Percentiles rank a stretch among this genome's conserved stretches.
These are phyloP conservation scores for Cantharis nigra DNA, from an alignment of 2,888 invertebrate species.

Conservation along the genomic window DNA sequence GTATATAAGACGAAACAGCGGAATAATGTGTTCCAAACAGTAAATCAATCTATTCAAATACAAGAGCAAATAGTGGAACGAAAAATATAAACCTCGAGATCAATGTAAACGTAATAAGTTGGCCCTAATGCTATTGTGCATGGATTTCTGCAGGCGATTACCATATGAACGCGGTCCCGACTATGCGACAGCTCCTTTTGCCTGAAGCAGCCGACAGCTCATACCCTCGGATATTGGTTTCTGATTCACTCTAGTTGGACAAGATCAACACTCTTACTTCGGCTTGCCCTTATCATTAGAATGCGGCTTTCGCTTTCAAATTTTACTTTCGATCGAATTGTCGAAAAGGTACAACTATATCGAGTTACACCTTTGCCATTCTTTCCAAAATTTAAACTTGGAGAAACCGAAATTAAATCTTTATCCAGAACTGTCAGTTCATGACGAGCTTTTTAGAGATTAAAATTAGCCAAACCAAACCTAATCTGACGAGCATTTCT, in stretches of 20 bases:
- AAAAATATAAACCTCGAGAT: conserved; percentile 58
- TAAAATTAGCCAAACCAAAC: neutral
- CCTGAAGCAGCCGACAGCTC: conserved; percentile 48
- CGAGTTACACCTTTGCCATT: neutral
- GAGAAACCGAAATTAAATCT: neutral
- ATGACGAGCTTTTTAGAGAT: neutral
- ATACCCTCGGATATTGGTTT: conserved; percentile 55
- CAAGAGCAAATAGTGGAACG: conserved; percentile 55
- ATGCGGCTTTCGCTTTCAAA: conserved; percentile 21
- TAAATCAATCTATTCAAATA: conserved; percentile 56
- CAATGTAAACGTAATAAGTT: conserved; percentile 59
- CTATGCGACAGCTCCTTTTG: conserved; percentile 46
- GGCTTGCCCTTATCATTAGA: conserved; percentile 27
- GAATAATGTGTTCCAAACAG: conserved; percentile 29
- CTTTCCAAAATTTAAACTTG: neutral
- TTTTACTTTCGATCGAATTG: neutral
- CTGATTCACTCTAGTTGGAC: conserved; percentile 55
- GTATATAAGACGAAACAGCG: conserved; percentile 1
- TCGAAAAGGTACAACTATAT: neutral
- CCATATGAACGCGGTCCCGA: conserved; percentile 51
- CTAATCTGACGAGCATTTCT: neutral
- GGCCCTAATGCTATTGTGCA: conserved; percentile 57
- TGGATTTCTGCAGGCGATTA: conserved; percentile 57
- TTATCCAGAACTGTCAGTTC: neutral
- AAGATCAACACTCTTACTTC: conserved; percentile 55